Conservation (phyloP, 2,888 invertebrate genomes). For the Camptogramma bilineatum region DNA sequence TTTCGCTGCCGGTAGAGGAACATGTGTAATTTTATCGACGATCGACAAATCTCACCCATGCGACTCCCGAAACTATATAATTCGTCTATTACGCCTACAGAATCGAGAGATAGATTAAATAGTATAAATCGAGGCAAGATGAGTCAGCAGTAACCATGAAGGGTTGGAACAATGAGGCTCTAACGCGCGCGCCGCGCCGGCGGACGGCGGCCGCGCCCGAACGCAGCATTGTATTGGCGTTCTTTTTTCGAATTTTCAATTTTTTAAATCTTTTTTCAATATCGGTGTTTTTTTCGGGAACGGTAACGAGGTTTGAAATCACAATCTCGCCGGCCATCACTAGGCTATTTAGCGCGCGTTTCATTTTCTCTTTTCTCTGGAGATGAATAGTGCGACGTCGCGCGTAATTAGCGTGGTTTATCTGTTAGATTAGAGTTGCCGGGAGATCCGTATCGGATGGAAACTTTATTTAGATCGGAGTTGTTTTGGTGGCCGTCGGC, state of each 20-base stretch:
- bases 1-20: slow-evolving; percentile 57
- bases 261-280: slow-evolving; percentile 53
- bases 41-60: slow-evolving; percentile 66
- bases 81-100: slow-evolving; percentile 73
- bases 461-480: slow-evolving; percentile 50
- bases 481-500: slow-evolving; percentile 49
- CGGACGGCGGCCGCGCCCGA: slow-evolving; percentile 55
- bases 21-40: slow-evolving; percentile 61
- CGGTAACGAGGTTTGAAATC: slow-evolving; percentile 81
- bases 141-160: slow-evolving; percentile 71
- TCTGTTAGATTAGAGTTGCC: slow-evolving; percentile 64
- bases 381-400: slow-evolving; percentile 65
- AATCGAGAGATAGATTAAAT: slow-evolving; percentile 76
- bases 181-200: slow-evolving; percentile 46
- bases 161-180: slow-evolving; percentile 63
- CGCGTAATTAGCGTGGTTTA: slow-evolving; percentile 68
- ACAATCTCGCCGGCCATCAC: slow-evolving; percentile 72
- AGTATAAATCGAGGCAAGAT: slow-evolving; percentile 79
- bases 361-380: slow-evolving; percentile 65
- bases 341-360: slow-evolving; percentile 69
- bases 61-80: slow-evolving; percentile 69
- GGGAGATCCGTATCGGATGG: slow-evolving; percentile 50
- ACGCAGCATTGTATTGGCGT: slow-evolving; percentile 53
- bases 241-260: slow-evolving; percentile 65
- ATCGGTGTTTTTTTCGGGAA: slow-evolving; percentile 57